A percentile compares a stretch with the other conserved stretches of the same genome.
These are phyloP conservation scores for Plusia festucae DNA, from an alignment of 2,888 invertebrate genomes.

Conservation along the genomic window DNA sequence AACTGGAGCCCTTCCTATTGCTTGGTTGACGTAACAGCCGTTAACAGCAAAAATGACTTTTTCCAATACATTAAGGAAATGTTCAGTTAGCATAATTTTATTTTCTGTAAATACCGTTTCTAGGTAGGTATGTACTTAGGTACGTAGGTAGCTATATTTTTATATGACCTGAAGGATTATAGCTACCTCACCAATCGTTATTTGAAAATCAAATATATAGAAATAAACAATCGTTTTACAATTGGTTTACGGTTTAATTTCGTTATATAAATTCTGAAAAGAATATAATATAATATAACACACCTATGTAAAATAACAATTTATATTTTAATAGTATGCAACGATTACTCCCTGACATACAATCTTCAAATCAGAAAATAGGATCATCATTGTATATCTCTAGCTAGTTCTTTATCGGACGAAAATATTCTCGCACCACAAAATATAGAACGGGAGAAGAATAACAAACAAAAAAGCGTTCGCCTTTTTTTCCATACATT, in stretches of 20 bases:
- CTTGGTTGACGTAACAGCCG: conserved; percentile 20
- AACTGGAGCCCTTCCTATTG: conserved; percentile 41
- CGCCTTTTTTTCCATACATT: conserved; percentile 56
- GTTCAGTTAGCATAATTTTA: not conserved
- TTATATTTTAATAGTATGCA: no score
- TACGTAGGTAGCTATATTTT: no score
- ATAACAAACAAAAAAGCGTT: conserved; percentile 30
- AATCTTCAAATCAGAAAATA: not conserved
- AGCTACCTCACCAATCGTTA: no score
- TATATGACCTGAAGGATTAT: not conserved
- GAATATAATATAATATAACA: no score
- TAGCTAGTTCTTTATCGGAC: conserved; percentile 8
- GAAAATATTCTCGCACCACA: conserved; percentile 20
- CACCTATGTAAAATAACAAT: no score
- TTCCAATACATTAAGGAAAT: conserved; percentile 2
- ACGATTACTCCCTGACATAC: no score
- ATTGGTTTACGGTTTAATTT: no score
- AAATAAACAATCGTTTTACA: no score
- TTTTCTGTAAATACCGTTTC: not conserved
- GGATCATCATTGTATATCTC: conserved; percentile 8
- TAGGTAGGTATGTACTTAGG: not conserved
- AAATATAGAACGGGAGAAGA: conserved; percentile 23
- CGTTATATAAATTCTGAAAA: no score
- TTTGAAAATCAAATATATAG: no score
- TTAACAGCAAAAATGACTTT: conserved; percentile 17